Evolutionary conservation across 2,888 invertebrate genomes (phyloP), one percentile per base, ranked within the genome.

Genomic region (Andrena minutula): DNA sequence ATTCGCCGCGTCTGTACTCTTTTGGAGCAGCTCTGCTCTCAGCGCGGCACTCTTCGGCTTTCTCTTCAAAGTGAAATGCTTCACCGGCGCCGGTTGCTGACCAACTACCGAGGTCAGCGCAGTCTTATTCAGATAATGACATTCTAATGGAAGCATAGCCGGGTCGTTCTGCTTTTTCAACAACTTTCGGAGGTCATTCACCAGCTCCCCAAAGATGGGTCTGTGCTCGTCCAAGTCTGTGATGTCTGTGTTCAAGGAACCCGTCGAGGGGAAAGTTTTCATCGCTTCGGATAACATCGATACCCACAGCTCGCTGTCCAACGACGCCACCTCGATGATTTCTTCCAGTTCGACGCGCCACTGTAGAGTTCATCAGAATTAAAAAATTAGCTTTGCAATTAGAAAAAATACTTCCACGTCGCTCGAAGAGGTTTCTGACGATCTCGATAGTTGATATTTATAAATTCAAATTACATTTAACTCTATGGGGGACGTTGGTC

Each of bases 281-380:
- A 99, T 97, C 85, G 98, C 97, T 95, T 99, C 99, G 2, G 98
- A 99, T 86, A 99, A 95, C 98, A 99, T 99, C 5, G 98, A 98
- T 49, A 99, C 99, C 99, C 99, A 99, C 89, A 99, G 96, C 93
- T 99, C 99, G 10, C 98, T 97, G 94, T 99, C 99, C 90, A 97
- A 95, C 3, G 97, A 97, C 7, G 99, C 99, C 86, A 99, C 97
- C 94, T 98, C 98, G 88, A 99, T 96, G 86, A 99, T 99, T 93
- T 99, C 98, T 93, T 99, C 98, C 91, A 99, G 94, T 94, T 99
- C 99, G 86, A 96, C 95, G 94, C 97, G 96, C 99, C 99, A 99
- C 99, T 99, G 94, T 95, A 96, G 79, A 73, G 58, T 72, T 35
- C 30, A n/a, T 53, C n/a, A 28, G 0, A 61, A 66, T 53, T 35